A percentile compares a stretch with the other conserved stretches of the same genome.
Conservation (phyloP, 2,888 invertebrate species). For the Mythimna ferrago region DNA sequence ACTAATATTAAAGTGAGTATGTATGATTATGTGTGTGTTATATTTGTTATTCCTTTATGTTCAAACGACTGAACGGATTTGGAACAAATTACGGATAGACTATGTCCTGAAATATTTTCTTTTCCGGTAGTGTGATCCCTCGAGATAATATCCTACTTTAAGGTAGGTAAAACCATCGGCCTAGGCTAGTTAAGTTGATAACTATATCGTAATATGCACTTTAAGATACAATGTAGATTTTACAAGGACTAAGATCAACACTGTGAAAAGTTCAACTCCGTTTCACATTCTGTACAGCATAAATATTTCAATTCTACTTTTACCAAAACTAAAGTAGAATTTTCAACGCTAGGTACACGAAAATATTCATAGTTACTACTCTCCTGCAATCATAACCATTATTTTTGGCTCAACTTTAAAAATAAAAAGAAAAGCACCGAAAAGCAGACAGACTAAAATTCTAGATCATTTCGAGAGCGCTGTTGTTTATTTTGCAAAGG, state of each 20-base stretch:
- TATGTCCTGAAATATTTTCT: too few relatives aligned
- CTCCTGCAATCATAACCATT: constrained; percentile 29
- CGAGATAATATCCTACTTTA: too few relatives aligned
- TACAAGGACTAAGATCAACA: neutral
- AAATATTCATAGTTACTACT: constrained; percentile 34
- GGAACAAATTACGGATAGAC: too few relatives aligned
- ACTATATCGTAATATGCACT: neutral
- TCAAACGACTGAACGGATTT: too few relatives aligned
- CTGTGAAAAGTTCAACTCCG: neutral
- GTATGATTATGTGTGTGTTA: too few relatives aligned
- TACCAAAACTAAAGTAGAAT: constrained; percentile 15
- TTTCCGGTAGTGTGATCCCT: too few relatives aligned
- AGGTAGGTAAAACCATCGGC: too few relatives aligned
- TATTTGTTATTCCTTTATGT: too few relatives aligned
- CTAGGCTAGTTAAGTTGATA: too few relatives aligned
- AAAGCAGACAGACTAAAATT: constrained; percentile 19
- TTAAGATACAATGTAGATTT: too few relatives aligned
- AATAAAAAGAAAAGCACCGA: constrained; percentile 32
- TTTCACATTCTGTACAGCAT: constrained; percentile 2
- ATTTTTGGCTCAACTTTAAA: constrained; percentile 6
- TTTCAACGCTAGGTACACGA: constrained; percentile 12
- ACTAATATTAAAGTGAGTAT: too few relatives aligned
- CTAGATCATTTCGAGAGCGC: constrained; percentile 16
- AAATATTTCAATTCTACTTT: constrained; percentile 26
- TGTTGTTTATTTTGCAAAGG: constrained; percentile 37